phyloP scores from a whole-genome alignment of 2,797 vertebrate genomes.

The Arnoldichthys spilopterus region DNA sequence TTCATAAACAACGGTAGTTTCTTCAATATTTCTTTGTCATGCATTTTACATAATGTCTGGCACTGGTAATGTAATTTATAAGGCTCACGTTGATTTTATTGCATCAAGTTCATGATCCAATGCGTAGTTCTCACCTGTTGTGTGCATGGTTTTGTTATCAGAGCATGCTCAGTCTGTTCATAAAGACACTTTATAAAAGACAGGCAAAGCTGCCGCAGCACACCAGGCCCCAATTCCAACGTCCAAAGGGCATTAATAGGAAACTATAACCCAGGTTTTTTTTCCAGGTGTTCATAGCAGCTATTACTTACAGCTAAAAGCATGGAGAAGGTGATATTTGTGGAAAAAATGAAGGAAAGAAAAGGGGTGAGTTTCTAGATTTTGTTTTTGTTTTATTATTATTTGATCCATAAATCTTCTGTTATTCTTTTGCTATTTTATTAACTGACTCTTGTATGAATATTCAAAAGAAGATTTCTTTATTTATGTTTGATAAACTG shows the following conservation, averaged over 20 bases:
- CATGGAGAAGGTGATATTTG: slow-evolving; percentile 60
- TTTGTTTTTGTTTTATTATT: no score
- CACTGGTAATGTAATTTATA: not conserved
- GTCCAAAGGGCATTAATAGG: slow-evolving; percentile 53
- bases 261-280: slow-evolving; percentile 10
- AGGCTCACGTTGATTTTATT: not conserved
- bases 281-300: not conserved
- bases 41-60: not conserved
- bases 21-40: not conserved
- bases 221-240: slow-evolving; percentile 39
- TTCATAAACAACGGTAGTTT: not conserved
- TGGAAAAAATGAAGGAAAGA: slow-evolving; percentile 56
- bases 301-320: slow-evolving; percentile 8
- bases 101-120: not conserved
- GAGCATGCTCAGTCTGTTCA: not conserved
- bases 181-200: slow-evolving; percentile 9
- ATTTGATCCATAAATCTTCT: not conserved
- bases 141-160: slow-evolving; percentile 21
- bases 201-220: not conserved
- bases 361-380: slow-evolving; percentile 72
- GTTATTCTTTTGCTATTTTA: no score
- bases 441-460: no score
- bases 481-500: slow-evolving; percentile 5
- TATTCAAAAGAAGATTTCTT: not conserved
- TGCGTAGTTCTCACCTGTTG: not conserved